Conservation (phyloP, 2,797 vertebrate genomes). For the Muraenolepis orangiensis region DNA sequence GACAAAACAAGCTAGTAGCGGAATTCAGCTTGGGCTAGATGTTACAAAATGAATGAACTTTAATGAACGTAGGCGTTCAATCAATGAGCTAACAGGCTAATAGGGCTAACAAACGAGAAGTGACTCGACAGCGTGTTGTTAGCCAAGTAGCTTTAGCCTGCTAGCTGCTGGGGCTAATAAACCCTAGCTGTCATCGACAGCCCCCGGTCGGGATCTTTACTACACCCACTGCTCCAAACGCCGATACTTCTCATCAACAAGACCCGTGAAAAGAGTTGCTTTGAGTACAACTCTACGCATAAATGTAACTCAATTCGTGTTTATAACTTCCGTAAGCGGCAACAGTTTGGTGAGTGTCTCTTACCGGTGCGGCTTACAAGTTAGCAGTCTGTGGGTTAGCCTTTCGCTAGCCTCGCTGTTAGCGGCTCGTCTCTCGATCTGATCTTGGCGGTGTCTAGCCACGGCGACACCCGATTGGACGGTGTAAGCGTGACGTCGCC, state of each 20-base stretch:
- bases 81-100: conserved; percentile 27
- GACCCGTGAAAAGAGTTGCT: background rate
- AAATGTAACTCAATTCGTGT: too few relatives aligned
- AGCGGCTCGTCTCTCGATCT: conserved; percentile 71
- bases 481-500: conserved; percentile 52
- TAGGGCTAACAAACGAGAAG: conserved; percentile 16
- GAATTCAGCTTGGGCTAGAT: background rate
- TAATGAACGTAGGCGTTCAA: conserved; percentile 2
- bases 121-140: conserved; percentile 55
- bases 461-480: conserved; percentile 65
- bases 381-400: conserved; percentile 55
- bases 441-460: conserved; percentile 81
- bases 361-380: conserved; percentile 64
- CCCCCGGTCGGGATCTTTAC: conserved; percentile 30
- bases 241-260: background rate
- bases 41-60: background rate
- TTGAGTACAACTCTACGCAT: background rate
- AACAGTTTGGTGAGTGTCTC: conserved; percentile 27
- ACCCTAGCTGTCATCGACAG: conserved; percentile 60
- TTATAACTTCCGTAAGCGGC: background rate
- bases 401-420: conserved; percentile 56
- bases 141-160: conserved; percentile 40
- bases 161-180: conserved; percentile 50
- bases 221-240: background rate
- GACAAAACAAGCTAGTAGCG: background rate